Evolutionary conservation across 2,888 invertebrate genomes (phyloP).

Genomic region (Palloptera scutellata): DNA sequence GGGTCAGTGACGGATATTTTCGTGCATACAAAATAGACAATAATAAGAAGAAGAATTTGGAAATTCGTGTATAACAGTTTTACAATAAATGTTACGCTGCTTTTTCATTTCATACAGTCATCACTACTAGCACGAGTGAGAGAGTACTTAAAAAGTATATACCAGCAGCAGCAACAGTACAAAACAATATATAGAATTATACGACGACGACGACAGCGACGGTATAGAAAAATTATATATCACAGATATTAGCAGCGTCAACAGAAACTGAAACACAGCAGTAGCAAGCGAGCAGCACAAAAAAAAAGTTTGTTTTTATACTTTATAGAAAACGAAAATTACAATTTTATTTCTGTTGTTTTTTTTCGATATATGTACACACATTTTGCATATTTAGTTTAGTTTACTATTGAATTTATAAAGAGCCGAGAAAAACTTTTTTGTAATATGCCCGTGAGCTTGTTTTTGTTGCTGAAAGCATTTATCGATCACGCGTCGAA

Average conservation of each 20-base stretch:
- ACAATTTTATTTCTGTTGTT: conserved; percentile 4
- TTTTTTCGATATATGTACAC: too few species aligned
- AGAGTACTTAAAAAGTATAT: background rate
- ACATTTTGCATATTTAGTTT: too few species aligned
- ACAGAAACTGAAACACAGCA: conserved; percentile 12
- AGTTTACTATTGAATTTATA: too few species aligned
- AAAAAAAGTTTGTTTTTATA: conserved; percentile 13
- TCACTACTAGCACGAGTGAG: background rate
- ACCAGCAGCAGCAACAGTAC: conserved; percentile 1
- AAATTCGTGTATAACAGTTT: conserved; percentile 24
- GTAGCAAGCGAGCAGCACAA: conserved; percentile 7
- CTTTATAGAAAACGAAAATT: conserved; percentile 10
- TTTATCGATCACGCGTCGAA: conserved; percentile 34
- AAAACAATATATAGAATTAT: conserved; percentile 6
- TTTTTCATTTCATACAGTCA: conserved; percentile 7
- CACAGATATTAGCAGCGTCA: conserved; percentile 1
- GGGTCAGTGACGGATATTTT: too few species aligned
- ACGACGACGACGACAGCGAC: conserved; percentile 25
- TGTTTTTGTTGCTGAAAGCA: conserved; percentile 25
- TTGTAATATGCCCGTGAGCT: conserved; percentile 21
- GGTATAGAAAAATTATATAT: background rate
- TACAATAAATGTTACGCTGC: background rate
- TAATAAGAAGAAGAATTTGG: too few species aligned
- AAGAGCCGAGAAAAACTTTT: conserved; percentile 2
- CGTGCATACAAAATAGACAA: too few species aligned